Conservation (phyloP, 2,797 vertebrate species). For the Monodelphis domestica region DNA sequence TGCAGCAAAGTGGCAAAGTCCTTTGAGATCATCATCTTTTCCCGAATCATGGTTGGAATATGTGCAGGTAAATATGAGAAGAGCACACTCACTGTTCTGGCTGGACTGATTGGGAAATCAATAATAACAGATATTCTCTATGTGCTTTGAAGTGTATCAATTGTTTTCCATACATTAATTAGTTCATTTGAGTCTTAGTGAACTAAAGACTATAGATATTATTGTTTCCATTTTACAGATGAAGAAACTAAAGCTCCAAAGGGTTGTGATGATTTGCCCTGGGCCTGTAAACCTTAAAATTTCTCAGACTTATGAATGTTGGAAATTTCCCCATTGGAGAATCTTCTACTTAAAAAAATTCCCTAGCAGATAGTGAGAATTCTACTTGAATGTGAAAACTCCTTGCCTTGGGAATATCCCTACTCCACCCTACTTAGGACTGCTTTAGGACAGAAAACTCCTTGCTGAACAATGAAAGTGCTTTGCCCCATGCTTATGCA, state of each 20-base stretch:
- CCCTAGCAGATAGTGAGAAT: too few species aligned
- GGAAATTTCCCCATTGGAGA: too few species aligned
- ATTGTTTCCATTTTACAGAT: background rate
- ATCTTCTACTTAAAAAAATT: too few species aligned
- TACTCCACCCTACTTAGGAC: too few species aligned
- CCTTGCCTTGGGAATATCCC: too few species aligned
- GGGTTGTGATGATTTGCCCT: background rate
- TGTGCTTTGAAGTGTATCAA: background rate
- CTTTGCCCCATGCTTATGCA: too few species aligned
- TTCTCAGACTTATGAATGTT: too few species aligned
- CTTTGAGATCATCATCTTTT: slow-evolving; percentile 94
- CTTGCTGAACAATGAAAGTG: too few species aligned
- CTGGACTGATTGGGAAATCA: background rate
- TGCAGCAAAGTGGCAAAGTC: slow-evolving; percentile 87
- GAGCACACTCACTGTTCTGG: background rate
- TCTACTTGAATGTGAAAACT: too few species aligned
- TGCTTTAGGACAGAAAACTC: too few species aligned
- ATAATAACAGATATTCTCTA: background rate
- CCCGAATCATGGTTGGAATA: slow-evolving; percentile 92
- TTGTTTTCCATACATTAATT: background rate
- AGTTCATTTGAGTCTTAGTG: background rate
- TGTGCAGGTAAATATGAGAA: slow-evolving; percentile 90
- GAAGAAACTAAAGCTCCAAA: background rate
- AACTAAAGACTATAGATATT: background rate
- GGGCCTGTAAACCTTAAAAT: too few species aligned